Evolutionary conservation across 2,797 vertebrate genomes (phyloP).

Genomic region (Thamnophis elegans): DNA sequence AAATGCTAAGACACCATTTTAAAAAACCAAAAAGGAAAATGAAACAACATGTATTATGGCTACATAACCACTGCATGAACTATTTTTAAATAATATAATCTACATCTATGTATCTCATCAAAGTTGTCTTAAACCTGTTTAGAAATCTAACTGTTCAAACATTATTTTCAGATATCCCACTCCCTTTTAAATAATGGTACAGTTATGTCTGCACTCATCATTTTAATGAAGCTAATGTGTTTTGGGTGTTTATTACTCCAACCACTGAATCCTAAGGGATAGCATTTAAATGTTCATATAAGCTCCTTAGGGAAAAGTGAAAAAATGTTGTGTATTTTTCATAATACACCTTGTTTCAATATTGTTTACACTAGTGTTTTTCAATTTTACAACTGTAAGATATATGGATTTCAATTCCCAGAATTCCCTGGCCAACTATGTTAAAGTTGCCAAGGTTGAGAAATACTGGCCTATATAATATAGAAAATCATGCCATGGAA

Average conservation of each 20-base stretch:
- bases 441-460: not conserved
- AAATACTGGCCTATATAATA: not conserved
- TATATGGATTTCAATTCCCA: not conserved
- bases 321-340: conserved; percentile 35
- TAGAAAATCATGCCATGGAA: not conserved
- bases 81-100: conserved; percentile 64
- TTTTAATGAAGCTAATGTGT: conserved; percentile 49
- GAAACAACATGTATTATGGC: conserved; percentile 71
- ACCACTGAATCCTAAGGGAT: conserved; percentile 47
- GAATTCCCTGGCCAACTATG: not conserved
- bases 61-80: conserved; percentile 74
- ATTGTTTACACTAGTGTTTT: not conserved
- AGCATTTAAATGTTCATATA: conserved; percentile 59
- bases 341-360: not conserved
- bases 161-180: conserved; percentile 32
- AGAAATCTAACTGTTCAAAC: conserved; percentile 60
- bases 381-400: not conserved
- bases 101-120: conserved; percentile 50
- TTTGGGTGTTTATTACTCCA: conserved; percentile 4
- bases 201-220: conserved; percentile 41
- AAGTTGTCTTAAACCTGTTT: conserved; percentile 54
- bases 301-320: conserved; percentile 45
- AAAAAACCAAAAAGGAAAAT: conserved; percentile 19
- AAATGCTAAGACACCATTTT: conserved; percentile 58
- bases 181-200: conserved; percentile 30